A percentile compares a stretch with the other conserved stretches of the same genome.
Evolutionary conservation across 2,888 invertebrate genomes (phyloP).

Genomic region (Troilus luridus): DNA sequence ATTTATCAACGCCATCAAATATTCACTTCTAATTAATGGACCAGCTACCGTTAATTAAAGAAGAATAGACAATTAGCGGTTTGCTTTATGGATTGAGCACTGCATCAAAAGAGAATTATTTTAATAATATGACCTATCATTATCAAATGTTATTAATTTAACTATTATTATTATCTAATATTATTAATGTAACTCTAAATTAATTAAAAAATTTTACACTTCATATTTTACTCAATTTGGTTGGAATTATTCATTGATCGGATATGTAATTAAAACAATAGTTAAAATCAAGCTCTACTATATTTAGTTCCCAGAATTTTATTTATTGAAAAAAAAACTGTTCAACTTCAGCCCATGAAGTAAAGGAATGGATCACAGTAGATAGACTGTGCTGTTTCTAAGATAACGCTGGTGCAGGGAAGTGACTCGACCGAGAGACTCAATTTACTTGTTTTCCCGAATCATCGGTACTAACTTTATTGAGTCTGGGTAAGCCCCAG

Average conservation of each 20-base stretch:
- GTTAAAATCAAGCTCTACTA: no score
- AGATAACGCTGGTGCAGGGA: background rate
- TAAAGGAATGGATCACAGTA: no score
- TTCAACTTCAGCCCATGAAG: no score
- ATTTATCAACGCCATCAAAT: background rate
- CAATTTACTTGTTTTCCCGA: no score
- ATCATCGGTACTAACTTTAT: no score
- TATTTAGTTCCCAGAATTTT: no score
- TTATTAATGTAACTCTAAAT: background rate
- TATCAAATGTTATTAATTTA: background rate
- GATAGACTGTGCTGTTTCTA: background rate
- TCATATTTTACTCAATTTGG: no score
- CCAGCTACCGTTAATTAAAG: constrained; percentile 8
- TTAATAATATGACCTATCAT: background rate
- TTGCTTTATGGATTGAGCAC: background rate
- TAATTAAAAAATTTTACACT: background rate
- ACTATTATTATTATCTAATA: background rate
- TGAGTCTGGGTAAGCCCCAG: no score
- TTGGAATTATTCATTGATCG: no score
- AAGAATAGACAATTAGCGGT: background rate
- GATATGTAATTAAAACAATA: no score
- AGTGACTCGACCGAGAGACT: no score
- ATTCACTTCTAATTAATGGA: background rate
- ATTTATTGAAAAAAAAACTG: no score
- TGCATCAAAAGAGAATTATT: background rate